These are phyloP conservation scores for Drosophila kanekoi DNA, from an alignment of 2,888 invertebrate species.

Conservation along the genomic window DNA sequence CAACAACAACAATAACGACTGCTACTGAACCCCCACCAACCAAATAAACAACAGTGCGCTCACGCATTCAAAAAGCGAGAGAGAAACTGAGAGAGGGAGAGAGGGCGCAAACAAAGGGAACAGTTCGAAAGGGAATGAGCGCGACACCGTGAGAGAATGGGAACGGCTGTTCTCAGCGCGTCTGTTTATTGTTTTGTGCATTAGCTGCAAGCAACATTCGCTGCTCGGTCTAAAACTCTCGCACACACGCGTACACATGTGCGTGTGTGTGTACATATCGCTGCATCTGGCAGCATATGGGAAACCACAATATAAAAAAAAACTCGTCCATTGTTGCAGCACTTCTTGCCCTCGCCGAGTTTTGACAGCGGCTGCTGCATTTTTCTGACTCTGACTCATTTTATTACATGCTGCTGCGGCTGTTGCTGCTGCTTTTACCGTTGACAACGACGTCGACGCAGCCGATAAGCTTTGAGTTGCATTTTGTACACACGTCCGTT, in stretches of 20 bases:
- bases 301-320: conserved; percentile 59
- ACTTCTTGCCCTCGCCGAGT: conserved; percentile 58
- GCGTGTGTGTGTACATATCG: conserved; percentile 7
- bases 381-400: conserved; percentile 66
- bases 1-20: conserved; percentile 44
- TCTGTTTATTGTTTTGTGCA: conserved; percentile 61
- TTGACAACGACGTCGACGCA: conserved; percentile 45
- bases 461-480: conserved; percentile 64
- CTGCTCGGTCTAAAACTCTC: conserved; percentile 39
- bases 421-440: conserved; percentile 30
- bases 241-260: conserved; percentile 10
- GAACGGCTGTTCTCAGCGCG: conserved; percentile 40
- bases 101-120: conserved; percentile 24
- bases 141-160: conserved; percentile 30
- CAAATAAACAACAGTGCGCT: conserved; percentile 52
- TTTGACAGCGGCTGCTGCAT: conserved; percentile 56
- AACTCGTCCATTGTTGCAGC: conserved; percentile 63
- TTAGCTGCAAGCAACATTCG: conserved; percentile 60
- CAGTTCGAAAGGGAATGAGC: conserved; percentile 20
- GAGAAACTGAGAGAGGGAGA: neutral
- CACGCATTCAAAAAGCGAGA: conserved; percentile 35
- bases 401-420: conserved; percentile 38
- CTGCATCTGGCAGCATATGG: conserved; percentile 71
- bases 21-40: conserved; percentile 53
- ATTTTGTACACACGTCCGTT: conserved; percentile 28